phyloP scores from a whole-genome alignment of 2,888 invertebrate genomes.

The Drosophila anomalata region DNA sequence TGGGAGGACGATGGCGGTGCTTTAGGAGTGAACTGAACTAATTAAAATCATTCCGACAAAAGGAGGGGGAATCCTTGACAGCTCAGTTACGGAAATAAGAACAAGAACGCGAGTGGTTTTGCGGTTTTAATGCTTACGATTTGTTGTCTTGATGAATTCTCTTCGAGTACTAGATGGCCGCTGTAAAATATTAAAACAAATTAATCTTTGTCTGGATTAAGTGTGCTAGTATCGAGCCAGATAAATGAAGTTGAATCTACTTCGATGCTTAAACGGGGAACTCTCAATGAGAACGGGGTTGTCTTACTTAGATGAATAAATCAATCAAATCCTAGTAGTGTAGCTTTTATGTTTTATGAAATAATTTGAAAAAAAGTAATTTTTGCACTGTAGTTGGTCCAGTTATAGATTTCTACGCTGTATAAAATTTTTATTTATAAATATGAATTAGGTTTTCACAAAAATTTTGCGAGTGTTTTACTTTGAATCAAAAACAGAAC shows the following conservation, averaged over 20 bases:
- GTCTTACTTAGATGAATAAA: not conserved
- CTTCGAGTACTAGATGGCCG: slow-evolving; percentile 42
- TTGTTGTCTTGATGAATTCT: slow-evolving; percentile 49
- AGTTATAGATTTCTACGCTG: not conserved
- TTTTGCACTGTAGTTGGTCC: not conserved
- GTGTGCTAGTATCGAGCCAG: not conserved
- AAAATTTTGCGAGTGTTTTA: slow-evolving; percentile 5
- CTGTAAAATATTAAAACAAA: slow-evolving; percentile 61
- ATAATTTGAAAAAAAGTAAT: not conserved
- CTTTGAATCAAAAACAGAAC: not conserved
- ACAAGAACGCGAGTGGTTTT: not conserved
- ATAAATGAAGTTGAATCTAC: not conserved
- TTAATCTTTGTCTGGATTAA: slow-evolving; percentile 23
- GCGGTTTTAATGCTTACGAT: slow-evolving; percentile 60
- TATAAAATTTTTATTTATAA: slow-evolving; percentile 2
- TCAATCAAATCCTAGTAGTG: not conserved
- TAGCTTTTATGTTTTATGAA: not conserved
- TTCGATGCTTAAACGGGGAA: too few relatives aligned
- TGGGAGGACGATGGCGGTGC: slow-evolving; percentile 1
- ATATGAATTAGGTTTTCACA: not conserved
- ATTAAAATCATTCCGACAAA: slow-evolving; percentile 64
- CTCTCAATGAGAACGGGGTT: not conserved
- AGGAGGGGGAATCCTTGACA: slow-evolving; percentile 60
- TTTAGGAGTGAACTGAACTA: slow-evolving; percentile 39
- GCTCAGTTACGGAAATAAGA: slow-evolving; percentile 53